These are phyloP conservation scores for Myotis planiceps DNA, from an alignment of 2,797 vertebrate species.

Conservation along the genomic window DNA sequence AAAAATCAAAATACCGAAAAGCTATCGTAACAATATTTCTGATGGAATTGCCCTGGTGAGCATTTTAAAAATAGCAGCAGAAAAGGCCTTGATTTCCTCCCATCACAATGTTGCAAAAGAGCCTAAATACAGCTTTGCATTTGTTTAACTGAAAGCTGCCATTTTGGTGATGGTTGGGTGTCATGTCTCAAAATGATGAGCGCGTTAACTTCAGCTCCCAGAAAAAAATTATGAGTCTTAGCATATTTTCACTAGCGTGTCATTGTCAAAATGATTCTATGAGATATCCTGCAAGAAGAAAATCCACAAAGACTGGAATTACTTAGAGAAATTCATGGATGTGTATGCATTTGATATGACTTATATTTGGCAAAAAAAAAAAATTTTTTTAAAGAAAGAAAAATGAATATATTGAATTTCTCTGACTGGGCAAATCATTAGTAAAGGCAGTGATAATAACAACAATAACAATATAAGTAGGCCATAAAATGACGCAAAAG, in stretches of 20 bases:
- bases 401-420: not conserved
- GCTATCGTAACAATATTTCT: conserved; percentile 72
- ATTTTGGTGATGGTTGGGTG: conserved; percentile 78
- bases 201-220: conserved; percentile 80
- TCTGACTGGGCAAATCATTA: not conserved
- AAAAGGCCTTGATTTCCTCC: conserved; percentile 85
- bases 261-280: conserved; percentile 52
- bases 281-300: conserved; percentile 3
- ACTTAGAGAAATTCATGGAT: not conserved
- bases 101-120: conserved; percentile 85
- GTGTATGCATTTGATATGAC: not conserved
- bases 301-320: conserved; percentile 28
- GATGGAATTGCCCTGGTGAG: conserved; percentile 72
- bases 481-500: not conserved
- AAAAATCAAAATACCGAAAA: conserved; percentile 80
- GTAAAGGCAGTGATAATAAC: not conserved
- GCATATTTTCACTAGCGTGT: not conserved
- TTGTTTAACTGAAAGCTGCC: conserved; percentile 88
- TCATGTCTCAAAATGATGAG: conserved; percentile 71
- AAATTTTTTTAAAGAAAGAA: not conserved
- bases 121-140: conserved; percentile 85
- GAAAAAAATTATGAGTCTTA: not conserved
- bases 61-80: conserved; percentile 82
- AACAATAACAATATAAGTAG: not conserved
- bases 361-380: not conserved